Conservation (phyloP, 2,797 vertebrate species). For the Petrocephalus sullivani region DNA sequence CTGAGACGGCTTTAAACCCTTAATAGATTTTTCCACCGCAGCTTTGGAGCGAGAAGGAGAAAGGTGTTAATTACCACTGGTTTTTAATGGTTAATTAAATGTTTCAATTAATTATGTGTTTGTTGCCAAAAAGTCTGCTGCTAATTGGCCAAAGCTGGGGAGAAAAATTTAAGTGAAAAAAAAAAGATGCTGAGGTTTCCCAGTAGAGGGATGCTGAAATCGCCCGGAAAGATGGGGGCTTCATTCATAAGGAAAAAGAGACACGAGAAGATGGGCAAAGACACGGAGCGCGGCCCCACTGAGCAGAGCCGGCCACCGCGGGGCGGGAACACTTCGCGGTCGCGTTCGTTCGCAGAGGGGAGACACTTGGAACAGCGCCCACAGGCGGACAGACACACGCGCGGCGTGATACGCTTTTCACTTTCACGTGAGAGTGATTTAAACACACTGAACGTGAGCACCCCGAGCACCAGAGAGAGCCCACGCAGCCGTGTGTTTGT, state of each 20-base stretch:
- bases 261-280: not conserved
- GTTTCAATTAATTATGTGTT: slow-evolving; percentile 74
- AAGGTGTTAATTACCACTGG: slow-evolving; percentile 85
- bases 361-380: not conserved
- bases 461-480: not conserved
- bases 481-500: not conserved
- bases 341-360: not conserved
- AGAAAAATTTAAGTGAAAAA: slow-evolving; percentile 50
- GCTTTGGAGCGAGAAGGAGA: slow-evolving; percentile 58
- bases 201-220: slow-evolving; percentile 39
- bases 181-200: slow-evolving; percentile 40
- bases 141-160: slow-evolving; percentile 63
- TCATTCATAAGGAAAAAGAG: slow-evolving; percentile 26
- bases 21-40: slow-evolving; percentile 72
- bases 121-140: slow-evolving; percentile 66
- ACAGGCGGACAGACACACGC: not conserved
- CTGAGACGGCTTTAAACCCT: slow-evolving; percentile 56
- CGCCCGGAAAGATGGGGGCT: slow-evolving; percentile 19
- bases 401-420: not conserved
- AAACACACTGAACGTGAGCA: not conserved
- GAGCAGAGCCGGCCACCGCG: not conserved
- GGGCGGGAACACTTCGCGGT: not conserved
- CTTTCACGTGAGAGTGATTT: not conserved
- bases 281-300: not conserved
- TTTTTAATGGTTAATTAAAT: slow-evolving; percentile 79